Evolutionary conservation across 2,797 vertebrate genomes (phyloP).

Genomic region (Propithecus deckenii): DNA sequence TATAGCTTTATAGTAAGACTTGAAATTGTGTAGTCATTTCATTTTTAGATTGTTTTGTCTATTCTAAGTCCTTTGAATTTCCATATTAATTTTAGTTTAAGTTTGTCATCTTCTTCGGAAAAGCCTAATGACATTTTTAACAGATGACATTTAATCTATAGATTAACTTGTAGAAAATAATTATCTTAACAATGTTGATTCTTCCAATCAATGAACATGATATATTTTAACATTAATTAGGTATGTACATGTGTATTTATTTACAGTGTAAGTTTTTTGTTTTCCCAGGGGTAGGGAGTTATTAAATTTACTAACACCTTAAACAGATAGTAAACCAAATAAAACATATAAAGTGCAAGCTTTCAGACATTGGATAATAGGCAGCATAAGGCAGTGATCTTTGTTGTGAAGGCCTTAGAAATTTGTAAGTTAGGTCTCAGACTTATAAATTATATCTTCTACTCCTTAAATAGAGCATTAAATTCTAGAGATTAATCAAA

Average conservation of each 20-base stretch:
- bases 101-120: not conserved
- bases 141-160: not conserved
- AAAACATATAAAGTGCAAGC: not conserved
- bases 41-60: not conserved
- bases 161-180: not conserved
- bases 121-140: not conserved
- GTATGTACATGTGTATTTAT: not conserved
- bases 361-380: not conserved
- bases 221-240: not conserved
- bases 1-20: not conserved
- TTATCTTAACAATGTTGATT: not conserved
- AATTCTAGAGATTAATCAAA: not conserved
- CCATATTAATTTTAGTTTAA: not conserved
- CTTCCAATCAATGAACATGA: not conserved
- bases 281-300: fast-evolving
- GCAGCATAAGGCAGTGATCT: not conserved
- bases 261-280: not conserved
- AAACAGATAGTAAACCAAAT: not conserved
- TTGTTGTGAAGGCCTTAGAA: not conserved
- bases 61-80: not conserved
- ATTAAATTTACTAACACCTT: not conserved
- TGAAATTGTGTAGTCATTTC: not conserved
- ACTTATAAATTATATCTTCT: not conserved
- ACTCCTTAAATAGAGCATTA: not conserved
- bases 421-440: not conserved